These are phyloP conservation scores for Caenorhabditis inopinata DNA, from an alignment of 1,140 invertebrate species.

Conservation along the genomic window DNA sequence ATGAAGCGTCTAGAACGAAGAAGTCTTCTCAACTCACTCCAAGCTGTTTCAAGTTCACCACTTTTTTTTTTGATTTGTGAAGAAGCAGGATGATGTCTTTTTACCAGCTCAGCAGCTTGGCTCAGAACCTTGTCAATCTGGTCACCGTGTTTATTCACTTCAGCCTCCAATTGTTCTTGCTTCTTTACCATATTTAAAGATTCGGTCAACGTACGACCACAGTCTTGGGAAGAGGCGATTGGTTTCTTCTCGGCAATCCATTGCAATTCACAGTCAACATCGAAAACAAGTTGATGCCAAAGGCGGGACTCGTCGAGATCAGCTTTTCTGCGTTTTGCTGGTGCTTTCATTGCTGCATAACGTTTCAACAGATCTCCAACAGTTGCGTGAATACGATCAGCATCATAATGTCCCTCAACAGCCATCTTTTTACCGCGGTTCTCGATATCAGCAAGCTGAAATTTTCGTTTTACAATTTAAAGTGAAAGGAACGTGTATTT, in stretches of 20 bases:
- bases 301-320: constrained; percentile 80
- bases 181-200: constrained; percentile 88
- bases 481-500: too few relatives aligned
- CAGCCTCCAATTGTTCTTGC: constrained; percentile 83
- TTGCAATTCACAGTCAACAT: constrained; percentile 86
- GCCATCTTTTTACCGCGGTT: constrained; percentile 81
- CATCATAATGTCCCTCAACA: constrained; percentile 88
- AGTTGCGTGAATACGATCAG: constrained; percentile 78
- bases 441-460: constrained; percentile 36
- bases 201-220: constrained; percentile 79
- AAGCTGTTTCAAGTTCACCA: constrained; percentile 66
- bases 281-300: constrained; percentile 90
- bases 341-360: constrained; percentile 35
- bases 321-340: constrained; percentile 64
- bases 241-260: constrained; percentile 89
- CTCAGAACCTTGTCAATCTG: constrained; percentile 80
- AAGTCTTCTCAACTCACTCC: constrained; percentile 48
- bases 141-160: constrained; percentile 79
- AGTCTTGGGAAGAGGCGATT: constrained; percentile 76
- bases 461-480: background rate
- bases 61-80: constrained; percentile 72
- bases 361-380: constrained; percentile 61
- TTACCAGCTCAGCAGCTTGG: constrained; percentile 73
- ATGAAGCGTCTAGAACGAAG: constrained; percentile 48
- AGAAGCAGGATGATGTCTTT: constrained; percentile 77